Percentiles rank a stretch among this genome's conserved stretches.
Conservation (phyloP, 2,797 vertebrate genomes). For the Takifugu rubripes region DNA sequence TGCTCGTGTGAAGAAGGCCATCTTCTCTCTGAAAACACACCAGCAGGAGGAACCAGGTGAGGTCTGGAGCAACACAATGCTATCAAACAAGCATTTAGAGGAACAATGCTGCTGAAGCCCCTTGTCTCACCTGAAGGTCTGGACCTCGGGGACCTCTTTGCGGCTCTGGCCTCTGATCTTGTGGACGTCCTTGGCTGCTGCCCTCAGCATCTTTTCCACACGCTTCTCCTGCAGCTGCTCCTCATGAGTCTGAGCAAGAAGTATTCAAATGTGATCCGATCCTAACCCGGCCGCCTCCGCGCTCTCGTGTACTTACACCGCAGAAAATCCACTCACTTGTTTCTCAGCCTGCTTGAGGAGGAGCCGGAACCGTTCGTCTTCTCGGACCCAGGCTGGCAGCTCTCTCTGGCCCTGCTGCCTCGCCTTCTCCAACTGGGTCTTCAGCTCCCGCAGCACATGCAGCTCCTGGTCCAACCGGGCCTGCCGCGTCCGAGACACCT, state of each 20-base stretch:
- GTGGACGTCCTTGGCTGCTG: constrained; percentile 92
- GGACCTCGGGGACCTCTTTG: constrained; percentile 90
- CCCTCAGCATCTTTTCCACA: constrained; percentile 93
- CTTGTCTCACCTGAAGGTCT: constrained; percentile 86
- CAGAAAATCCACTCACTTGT: constrained; percentile 63
- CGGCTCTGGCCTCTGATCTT: constrained; percentile 89
- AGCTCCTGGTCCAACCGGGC: constrained; percentile 88
- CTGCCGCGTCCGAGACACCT: constrained; percentile 90
- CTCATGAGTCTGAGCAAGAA: constrained; percentile 63
- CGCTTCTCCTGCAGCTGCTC: constrained; percentile 87
- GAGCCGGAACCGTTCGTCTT: constrained; percentile 88
- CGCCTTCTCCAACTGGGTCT: constrained; percentile 87
- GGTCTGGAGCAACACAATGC: too few relatives aligned
- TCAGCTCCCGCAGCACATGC: constrained; percentile 84
- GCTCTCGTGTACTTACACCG: background rate
- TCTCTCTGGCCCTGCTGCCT: constrained; percentile 84
- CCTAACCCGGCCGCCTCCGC: background rate
- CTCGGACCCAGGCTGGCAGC: constrained; percentile 83
- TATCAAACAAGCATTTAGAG: too few relatives aligned
- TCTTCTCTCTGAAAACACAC: constrained; percentile 86
- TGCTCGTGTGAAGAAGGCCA: constrained; percentile 95
- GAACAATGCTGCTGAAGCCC: too few relatives aligned
- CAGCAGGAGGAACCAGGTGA: background rate
- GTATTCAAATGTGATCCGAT: background rate
- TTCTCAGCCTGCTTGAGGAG: constrained; percentile 89